Base-by-base conservation (phyloP, 2,888 invertebrate genomes). In the Perdita meconis region DNA sequence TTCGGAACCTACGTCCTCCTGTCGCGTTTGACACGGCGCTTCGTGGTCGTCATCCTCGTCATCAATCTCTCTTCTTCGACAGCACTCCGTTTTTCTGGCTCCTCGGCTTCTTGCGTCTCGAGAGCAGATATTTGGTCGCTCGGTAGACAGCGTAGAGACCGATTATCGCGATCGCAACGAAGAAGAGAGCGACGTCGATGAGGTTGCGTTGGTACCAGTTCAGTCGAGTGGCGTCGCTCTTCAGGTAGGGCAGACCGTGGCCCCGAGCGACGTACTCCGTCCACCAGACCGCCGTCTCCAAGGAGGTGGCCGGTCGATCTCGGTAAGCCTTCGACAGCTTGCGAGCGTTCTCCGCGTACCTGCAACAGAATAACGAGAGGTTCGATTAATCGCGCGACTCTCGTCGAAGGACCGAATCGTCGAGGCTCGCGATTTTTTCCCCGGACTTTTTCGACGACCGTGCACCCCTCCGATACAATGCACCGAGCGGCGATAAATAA, bases 211-310 rank as follows among this genome's bases (percentile, higher is more conserved):
- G 94, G 36, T 93, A 89, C 85, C 85, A 85, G 0, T 60, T 0
- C 40, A 81, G 47, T 16, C 40, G 59, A 5, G 51, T 38, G 0
- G 56, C 67, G 0, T 74, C 72, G 63, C 75, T 83, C 13, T 36
- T 79, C 19, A 81, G 24, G 56, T 79, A 85, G 5, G 78, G 61
- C 0, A 36, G 2, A 24, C 94, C 94, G 68, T 93, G 93, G 82
- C 95, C 94, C 42, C 94, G 93, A 6, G 94, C 89, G 0, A 95
- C 94, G 81, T 95, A 95, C 88, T 95, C 95, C 60, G 94, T 93
- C 95, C 95, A 95, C 90, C 94, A 95, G 0, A 95, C 91, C 0
- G 94, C 94, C 26, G 94, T 94, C 34, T 95, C 94, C 73, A 95
- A 83, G 0, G 95, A 94, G 16, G 93, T 92, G 86, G 94, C 88